Base-by-base conservation (phyloP, 2,797 vertebrate species). In the Garrulus glandarius region DNA sequence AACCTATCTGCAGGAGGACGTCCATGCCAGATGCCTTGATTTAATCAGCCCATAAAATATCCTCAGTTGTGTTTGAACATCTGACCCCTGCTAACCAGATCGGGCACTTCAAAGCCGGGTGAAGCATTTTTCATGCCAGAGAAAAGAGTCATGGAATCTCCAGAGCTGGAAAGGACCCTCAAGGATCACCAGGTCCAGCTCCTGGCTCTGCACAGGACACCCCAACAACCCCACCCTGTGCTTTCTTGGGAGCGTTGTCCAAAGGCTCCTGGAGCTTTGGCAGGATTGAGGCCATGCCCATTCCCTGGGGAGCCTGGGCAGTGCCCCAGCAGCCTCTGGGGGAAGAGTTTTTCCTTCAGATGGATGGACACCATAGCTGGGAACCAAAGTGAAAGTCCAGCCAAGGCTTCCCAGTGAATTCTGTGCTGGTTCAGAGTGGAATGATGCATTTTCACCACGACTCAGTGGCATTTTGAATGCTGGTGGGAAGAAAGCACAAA, bases 1-100 rank as follows among this genome's bases (percentile, higher is more conserved):
- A 95, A 81, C 20, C 43, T 64, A 39, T 87, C 69, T 87, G 91
- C 84, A 67, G 89, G 55, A 89, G n/a, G 77, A 93, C 59, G 52
- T 5, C 50, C 32, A 10, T 3, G 26, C 87, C 94, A 95, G 93
- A 95, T 46, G 83, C 89, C 93, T 94, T 93, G 87, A 86, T 86
- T 94, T 76, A 88, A 95, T 93, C 84, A 95, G 71, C 67, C 63
- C 63, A 32, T 59, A 26, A 29, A 86, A 94, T 72, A 60, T 13
- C 39, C 69, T 87, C 49, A 60, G 87, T 59, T 44, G 18, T 23
- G 34, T 47, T 70, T 43, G 49, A 84, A 74, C 69, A 85, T 89
- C 86, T 81, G 92, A 92, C 84, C 81, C 60, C 50, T 12, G 59
- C 87, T 90, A 90, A 92, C 47, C 41, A 81, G 67, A 36, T 0